Conservation (phyloP, 2,888 invertebrate species). For the Thera britannica region DNA sequence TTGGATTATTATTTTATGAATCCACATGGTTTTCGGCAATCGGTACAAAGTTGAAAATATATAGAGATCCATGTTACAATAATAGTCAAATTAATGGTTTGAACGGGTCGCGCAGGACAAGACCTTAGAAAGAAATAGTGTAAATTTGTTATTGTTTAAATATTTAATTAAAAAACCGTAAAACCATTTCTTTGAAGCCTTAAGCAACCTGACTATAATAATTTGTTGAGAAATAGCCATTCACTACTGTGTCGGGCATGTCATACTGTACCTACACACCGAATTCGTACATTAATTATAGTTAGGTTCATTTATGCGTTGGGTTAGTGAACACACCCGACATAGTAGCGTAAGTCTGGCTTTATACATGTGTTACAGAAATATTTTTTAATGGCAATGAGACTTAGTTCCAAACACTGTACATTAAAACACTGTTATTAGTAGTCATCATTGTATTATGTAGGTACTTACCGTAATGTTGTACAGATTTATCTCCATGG, state of each 20-base stretch:
- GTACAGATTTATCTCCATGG: slow-evolving; percentile 73
- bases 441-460: slow-evolving; percentile 64
- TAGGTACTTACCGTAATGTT: slow-evolving; percentile 57
- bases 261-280: not conserved
- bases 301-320: not conserved
- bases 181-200: slow-evolving; percentile 26
- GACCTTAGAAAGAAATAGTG: slow-evolving; percentile 14
- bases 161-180: slow-evolving; percentile 36
- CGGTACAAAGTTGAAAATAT: slow-evolving; percentile 27
- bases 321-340: not conserved
- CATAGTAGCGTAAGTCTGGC: not conserved
- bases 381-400: slow-evolving; percentile 10
- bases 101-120: slow-evolving; percentile 22
- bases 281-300: not conserved
- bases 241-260: not conserved
- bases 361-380: slow-evolving; percentile 4
- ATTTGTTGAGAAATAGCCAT: slow-evolving; percentile 12
- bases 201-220: slow-evolving; percentile 32
- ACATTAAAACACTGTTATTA: slow-evolving; percentile 60
- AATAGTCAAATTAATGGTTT: slow-evolving; percentile 33
- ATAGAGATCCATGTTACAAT: slow-evolving; percentile 30
- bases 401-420: slow-evolving; percentile 55
- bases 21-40: slow-evolving; percentile 34
- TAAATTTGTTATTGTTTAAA: slow-evolving; percentile 41
- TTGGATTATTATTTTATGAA: slow-evolving; percentile 48